These are phyloP conservation scores for Theretra japonica DNA, from an alignment of 2,888 invertebrate genomes.

Conservation along the genomic window DNA sequence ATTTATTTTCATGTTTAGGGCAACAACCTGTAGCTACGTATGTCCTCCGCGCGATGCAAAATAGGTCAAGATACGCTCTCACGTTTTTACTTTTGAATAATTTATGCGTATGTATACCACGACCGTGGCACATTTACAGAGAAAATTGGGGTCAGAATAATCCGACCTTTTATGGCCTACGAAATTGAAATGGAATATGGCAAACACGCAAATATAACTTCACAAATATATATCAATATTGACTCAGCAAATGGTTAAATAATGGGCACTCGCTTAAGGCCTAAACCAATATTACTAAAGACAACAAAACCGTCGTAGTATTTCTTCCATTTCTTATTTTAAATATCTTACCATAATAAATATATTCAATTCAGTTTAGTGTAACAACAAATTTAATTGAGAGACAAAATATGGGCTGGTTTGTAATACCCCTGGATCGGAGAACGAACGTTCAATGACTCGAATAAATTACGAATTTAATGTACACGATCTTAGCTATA, in stretches of 20 bases:
- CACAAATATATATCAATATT: conserved; percentile 57
- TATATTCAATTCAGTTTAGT: neutral
- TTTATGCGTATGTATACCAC: neutral
- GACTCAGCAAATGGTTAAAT: conserved; percentile 70
- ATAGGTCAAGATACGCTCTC: conserved; percentile 37
- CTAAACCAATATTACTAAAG: conserved; percentile 63
- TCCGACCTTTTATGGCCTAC: conserved; percentile 38
- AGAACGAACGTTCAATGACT: conserved; percentile 2
- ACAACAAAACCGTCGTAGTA: conserved; percentile 45
- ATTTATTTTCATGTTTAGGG: conserved; percentile 61
- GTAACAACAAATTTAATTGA: neutral
- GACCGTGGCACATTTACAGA: conserved; percentile 20
- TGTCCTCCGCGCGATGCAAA: conserved; percentile 31
- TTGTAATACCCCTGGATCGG: conserved; percentile 7
- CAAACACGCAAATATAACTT: conserved; percentile 51
- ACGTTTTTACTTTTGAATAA: conserved; percentile 32
- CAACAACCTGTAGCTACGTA: conserved; percentile 61
- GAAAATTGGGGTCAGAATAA: conserved; percentile 7
- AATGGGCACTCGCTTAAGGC: conserved; percentile 54
- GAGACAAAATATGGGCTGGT: neutral
- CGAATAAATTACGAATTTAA: neutral
- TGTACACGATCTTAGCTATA: neutral
- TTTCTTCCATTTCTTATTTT: conserved; percentile 39
- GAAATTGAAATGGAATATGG: conserved; percentile 67
- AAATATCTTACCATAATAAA: neutral